phyloP scores from a whole-genome alignment of 2,888 invertebrate species.

The Diogma glabrata region DNA sequence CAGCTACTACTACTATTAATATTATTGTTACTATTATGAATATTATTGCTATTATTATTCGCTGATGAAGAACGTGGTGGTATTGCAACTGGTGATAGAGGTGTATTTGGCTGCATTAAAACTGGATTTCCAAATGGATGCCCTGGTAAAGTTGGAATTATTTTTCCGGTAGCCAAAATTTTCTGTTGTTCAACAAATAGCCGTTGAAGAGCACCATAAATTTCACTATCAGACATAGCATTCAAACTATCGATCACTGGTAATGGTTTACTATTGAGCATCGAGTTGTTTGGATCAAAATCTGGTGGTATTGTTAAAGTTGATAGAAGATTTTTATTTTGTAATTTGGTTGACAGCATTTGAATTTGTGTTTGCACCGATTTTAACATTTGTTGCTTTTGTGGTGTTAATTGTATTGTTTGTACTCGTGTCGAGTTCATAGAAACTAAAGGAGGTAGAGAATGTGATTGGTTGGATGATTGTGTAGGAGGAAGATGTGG shows the following conservation, averaged over 20 bases:
- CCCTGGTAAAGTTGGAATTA: slow-evolving; percentile 44
- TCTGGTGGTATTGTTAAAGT: slow-evolving; percentile 32
- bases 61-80: slow-evolving; percentile 1
- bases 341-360: slow-evolving; percentile 44
- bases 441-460: slow-evolving; percentile 23
- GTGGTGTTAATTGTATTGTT: slow-evolving; percentile 60
- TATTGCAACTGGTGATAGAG: slow-evolving; percentile 23
- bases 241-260: slow-evolving; percentile 32
- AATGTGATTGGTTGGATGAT: slow-evolving; percentile 13
- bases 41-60: neutral
- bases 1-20: neutral
- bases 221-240: slow-evolving; percentile 40
- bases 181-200: slow-evolving; percentile 58
- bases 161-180: slow-evolving; percentile 58
- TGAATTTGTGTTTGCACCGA: slow-evolving; percentile 58
- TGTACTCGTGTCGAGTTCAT: slow-evolving; percentile 45
- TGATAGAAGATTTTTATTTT: slow-evolving; percentile 33
- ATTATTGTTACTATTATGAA: neutral
- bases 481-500: slow-evolving; percentile 5
- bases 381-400: slow-evolving; percentile 55
- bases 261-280: slow-evolving; percentile 31
- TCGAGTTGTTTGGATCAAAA: slow-evolving; percentile 31
- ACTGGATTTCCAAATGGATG: slow-evolving; percentile 10
- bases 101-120: slow-evolving; percentile 5
- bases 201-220: slow-evolving; percentile 43